phyloP scores from a whole-genome alignment of 2,113 vertebrate species.

The Crotalus helleri region DNA sequence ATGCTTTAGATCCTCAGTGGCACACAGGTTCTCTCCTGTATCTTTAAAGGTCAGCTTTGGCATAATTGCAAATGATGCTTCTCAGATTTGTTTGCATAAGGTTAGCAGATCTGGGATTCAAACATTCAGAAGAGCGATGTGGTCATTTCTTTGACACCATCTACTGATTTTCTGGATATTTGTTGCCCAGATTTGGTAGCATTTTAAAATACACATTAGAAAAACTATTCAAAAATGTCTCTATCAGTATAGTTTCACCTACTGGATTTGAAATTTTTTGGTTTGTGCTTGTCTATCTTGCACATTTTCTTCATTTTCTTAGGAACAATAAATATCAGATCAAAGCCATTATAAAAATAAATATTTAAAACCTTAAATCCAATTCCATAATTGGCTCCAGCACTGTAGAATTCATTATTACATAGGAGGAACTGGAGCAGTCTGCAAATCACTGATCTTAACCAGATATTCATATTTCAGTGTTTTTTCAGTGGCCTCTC shows the following conservation, averaged over 20 bases:
- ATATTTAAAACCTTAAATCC: background rate
- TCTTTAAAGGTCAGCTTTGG: background rate
- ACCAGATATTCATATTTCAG: background rate
- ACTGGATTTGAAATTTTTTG: background rate
- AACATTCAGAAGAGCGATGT: background rate
- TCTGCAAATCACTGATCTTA: background rate
- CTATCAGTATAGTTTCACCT: background rate
- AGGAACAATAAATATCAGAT: background rate
- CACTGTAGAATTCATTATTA: background rate
- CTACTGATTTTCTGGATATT: background rate
- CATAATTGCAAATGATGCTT: background rate
- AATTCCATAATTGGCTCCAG: background rate
- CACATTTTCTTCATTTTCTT: background rate
- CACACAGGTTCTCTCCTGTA: background rate
- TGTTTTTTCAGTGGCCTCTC: background rate
- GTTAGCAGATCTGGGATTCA: background rate
- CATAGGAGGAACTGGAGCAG: background rate
- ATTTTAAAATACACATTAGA: background rate
- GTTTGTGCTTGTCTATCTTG: background rate
- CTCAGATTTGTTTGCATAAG: background rate
- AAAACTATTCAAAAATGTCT: background rate
- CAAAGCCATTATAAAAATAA: background rate
- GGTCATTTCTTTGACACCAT: background rate
- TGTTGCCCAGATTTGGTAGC: background rate
- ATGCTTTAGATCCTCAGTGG: background rate